phyloP scores from a whole-genome alignment of 2,888 invertebrate genomes.

The Drosophila bunnanda region DNA sequence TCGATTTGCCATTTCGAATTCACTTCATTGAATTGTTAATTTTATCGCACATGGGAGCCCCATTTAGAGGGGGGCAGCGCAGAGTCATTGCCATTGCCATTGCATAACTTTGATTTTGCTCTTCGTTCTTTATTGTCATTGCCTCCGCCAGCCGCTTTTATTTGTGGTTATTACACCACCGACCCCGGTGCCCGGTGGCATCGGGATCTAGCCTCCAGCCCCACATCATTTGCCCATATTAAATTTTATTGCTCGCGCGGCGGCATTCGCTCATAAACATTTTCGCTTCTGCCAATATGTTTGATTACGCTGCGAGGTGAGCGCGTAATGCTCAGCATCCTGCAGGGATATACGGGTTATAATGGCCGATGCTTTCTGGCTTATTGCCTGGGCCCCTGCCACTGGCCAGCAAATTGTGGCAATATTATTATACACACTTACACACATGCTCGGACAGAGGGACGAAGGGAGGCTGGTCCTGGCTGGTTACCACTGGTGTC shows the following conservation, averaged over 20 bases:
- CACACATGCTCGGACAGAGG: slow-evolving; percentile 1
- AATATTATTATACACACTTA: slow-evolving; percentile 12
- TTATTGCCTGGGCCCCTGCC: slow-evolving; percentile 21
- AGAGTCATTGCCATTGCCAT: slow-evolving; percentile 35
- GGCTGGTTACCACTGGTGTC: slow-evolving; percentile 11
- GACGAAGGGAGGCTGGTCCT: not conserved
- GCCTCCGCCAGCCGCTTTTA: slow-evolving; percentile 53
- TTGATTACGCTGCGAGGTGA: slow-evolving; percentile 62
- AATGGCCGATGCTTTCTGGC: slow-evolving; percentile 22
- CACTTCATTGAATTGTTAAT: slow-evolving; percentile 80
- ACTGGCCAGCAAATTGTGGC: slow-evolving; percentile 37
- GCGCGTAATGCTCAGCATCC: slow-evolving; percentile 17
- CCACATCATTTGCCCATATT: slow-evolving; percentile 71
- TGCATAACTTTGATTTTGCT: slow-evolving; percentile 37
- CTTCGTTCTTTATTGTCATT: slow-evolving; percentile 73
- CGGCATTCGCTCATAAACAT: slow-evolving; percentile 54
- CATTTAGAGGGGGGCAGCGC: slow-evolving; percentile 1
- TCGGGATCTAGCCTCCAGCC: not conserved
- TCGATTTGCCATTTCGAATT: slow-evolving; percentile 79
- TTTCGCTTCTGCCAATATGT: slow-evolving; percentile 58
- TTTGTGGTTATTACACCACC: slow-evolving; percentile 67
- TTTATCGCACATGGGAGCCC: slow-evolving; percentile 61
- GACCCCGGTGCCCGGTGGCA: not conserved
- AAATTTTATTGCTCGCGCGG: slow-evolving; percentile 69
- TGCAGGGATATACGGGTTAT: slow-evolving; percentile 15